phyloP scores from a whole-genome alignment of 2,113 vertebrate genomes.

The Marmota flaviventris region DNA sequence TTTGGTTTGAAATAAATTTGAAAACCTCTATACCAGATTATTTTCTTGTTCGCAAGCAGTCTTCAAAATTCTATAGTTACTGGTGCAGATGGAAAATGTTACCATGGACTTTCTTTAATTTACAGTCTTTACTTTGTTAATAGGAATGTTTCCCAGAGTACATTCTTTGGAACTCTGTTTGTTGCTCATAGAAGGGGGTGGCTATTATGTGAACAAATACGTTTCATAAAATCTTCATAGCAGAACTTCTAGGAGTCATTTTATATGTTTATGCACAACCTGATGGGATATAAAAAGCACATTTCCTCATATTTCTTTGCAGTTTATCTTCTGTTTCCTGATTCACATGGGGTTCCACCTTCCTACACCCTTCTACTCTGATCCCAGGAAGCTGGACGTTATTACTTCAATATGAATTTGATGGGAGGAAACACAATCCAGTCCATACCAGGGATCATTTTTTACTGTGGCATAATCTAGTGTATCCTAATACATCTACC shows the following conservation, averaged over 20 bases:
- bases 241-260: background rate
- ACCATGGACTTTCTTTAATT: background rate
- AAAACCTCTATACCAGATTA: conserved; percentile 4
- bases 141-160: background rate
- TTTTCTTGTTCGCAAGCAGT: conserved; percentile 30
- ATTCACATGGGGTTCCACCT: background rate
- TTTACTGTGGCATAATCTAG: background rate
- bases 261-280: background rate
- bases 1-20: conserved; percentile 22
- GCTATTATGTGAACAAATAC: background rate
- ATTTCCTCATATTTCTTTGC: background rate
- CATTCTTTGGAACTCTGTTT: conserved; percentile 10
- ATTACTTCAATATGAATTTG: background rate
- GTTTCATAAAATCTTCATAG: background rate
- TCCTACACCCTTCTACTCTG: background rate
- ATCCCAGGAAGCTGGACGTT: background rate
- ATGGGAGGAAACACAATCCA: background rate
- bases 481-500: background rate
- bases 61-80: background rate
- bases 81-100: background rate
- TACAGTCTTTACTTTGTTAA: background rate
- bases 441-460: background rate
- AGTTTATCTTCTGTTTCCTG: background rate
- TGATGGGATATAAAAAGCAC: background rate
- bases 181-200: background rate